These are phyloP conservation scores for Decapterus maruadsi DNA, from an alignment of 2,797 vertebrate genomes.

Conservation along the genomic window DNA sequence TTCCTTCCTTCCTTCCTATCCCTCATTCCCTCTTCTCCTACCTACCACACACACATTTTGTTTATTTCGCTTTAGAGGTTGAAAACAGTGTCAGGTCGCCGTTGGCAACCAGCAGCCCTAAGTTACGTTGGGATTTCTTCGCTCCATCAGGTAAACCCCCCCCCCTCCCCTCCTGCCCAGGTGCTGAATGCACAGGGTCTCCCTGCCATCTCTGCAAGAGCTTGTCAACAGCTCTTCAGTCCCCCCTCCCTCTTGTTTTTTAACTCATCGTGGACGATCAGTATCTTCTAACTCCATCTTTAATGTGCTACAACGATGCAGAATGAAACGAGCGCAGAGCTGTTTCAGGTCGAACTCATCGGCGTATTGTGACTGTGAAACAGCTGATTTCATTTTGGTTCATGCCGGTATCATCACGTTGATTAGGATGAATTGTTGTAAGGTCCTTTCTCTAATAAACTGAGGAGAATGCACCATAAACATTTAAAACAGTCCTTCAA, in stretches of 20 bases:
- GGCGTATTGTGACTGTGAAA: slow-evolving; percentile 3
- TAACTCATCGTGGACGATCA: slow-evolving; percentile 27
- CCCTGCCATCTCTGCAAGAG: slow-evolving; percentile 37
- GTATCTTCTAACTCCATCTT: slow-evolving; percentile 11
- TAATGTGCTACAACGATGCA: background rate
- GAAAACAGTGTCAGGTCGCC: slow-evolving; percentile 84
- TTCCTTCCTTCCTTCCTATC: slow-evolving; percentile 55
- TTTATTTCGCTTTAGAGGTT: slow-evolving; percentile 85
- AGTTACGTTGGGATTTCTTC: slow-evolving; percentile 94
- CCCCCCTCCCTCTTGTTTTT: slow-evolving; percentile 7
- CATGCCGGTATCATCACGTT: slow-evolving; percentile 2
- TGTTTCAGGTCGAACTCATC: slow-evolving; percentile 22
- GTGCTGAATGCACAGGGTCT: slow-evolving; percentile 53
- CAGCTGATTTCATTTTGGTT: background rate
- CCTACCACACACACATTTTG: slow-evolving; percentile 74
- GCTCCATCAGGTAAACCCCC: slow-evolving; percentile 90
- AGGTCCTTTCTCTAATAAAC: background rate
- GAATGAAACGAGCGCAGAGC: slow-evolving; percentile 1
- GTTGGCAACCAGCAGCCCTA: slow-evolving; percentile 90
- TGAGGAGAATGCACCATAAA: background rate
- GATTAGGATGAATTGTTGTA: background rate
- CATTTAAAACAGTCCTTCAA: background rate
- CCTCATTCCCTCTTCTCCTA: slow-evolving; percentile 72
- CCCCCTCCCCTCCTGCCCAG: slow-evolving; percentile 24
- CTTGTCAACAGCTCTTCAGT: slow-evolving; percentile 22